Base-by-base conservation (phyloP, 2,888 invertebrate species). In the Habroteleia sp. region DNA sequence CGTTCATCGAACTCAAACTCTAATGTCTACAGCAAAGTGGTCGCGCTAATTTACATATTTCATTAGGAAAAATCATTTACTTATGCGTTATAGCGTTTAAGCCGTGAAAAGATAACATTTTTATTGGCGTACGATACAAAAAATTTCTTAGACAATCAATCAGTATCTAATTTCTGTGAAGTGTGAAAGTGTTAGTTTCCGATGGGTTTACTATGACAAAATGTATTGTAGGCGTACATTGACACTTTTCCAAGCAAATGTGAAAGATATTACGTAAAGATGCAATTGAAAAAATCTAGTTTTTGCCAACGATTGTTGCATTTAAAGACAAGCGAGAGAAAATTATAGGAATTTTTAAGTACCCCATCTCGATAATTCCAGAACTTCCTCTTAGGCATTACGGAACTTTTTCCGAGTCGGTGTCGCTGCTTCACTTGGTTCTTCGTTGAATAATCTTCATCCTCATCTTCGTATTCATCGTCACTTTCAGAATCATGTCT, bases 341-440 rank as follows among this genome's bases (percentile, higher is more conserved):
- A n/a, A n/a, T n/a, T n/a, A n/a, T n/a, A n/a, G n/a, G n/a, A n/a
- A n/a, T n/a, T n/a, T n/a, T n/a, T 5, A 25, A 11, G 5, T 87
- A 87, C 87, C 87, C 82, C 85, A 74, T 87, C 86, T 62, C 84
- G 82, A 48, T 85, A 85, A 63, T 81, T 83, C 87, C 86, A 87
- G 29, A 82, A 48, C 77, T 82, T 83, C 60, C 85, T 82, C 10
- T 80, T 78, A 20, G 85, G 85, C 76, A 81, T 83, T 11, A 74
- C 60, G 58, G 71, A 74, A 72, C 78, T 78, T 62, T 62, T 74
- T 2, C 58, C 74, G 10, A 54, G 33, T 29, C 62, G 74, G 41
- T 60, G 58, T 25, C 50, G 78, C 20, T 52, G 77, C 48, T 29
- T 71, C 46, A 16, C 20, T 35, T 17, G 41, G 62, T 44, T 25